phyloP scores from a whole-genome alignment of 2,888 invertebrate species.

The Eupeodes luniger region DNA sequence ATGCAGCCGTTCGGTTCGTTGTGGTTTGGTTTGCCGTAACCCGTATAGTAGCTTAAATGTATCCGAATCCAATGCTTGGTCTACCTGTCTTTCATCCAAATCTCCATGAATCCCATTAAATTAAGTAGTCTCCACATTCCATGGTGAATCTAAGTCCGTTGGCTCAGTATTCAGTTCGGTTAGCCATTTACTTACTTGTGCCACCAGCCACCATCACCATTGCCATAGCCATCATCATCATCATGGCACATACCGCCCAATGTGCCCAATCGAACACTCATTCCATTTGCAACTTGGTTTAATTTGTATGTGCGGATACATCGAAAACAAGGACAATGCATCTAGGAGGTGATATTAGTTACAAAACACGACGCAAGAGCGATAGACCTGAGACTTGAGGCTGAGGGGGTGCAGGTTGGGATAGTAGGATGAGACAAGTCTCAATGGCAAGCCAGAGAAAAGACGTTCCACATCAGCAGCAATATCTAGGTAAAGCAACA shows the following conservation, averaged over 20 bases:
- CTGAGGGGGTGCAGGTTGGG: background rate
- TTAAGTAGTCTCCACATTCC: constrained; percentile 75
- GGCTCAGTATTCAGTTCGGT: constrained; percentile 22
- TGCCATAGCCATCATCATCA: constrained; percentile 22
- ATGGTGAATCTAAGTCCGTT: constrained; percentile 38
- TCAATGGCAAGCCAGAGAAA: constrained; percentile 57
- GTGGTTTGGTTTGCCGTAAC: constrained; percentile 46
- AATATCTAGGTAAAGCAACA: background rate
- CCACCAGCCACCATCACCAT: background rate
- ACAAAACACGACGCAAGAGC: constrained; percentile 43
- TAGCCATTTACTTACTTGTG: constrained; percentile 37
- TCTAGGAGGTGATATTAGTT: constrained; percentile 71
- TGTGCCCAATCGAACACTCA: constrained; percentile 66
- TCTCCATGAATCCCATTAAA: constrained; percentile 76
- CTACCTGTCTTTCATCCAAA: constrained; percentile 75
- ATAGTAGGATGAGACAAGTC: constrained; percentile 22
- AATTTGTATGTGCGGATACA: constrained; percentile 71
- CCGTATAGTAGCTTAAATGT: constrained; percentile 20
- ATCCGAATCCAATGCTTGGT: constrained; percentile 53
- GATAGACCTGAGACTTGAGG: constrained; percentile 39
- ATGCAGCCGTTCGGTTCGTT: constrained; percentile 23
- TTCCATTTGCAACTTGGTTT: constrained; percentile 66
- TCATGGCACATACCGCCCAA: constrained; percentile 50
- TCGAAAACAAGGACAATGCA: constrained; percentile 74
- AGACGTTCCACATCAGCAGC: constrained; percentile 52